Conservation (phyloP, 2,797 vertebrate species). For the Phoebastria nigripes region DNA sequence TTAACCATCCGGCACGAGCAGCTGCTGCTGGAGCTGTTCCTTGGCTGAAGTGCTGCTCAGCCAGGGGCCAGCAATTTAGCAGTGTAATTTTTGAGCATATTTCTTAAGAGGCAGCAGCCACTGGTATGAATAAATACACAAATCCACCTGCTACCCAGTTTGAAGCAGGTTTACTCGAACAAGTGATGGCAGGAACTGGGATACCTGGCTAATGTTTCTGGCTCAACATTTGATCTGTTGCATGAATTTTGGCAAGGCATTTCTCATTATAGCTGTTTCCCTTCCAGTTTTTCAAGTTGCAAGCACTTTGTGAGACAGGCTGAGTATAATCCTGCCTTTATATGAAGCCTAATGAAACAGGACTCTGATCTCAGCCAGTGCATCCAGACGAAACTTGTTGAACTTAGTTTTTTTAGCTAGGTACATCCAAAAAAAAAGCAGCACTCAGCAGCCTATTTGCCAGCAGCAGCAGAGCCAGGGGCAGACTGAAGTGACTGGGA, state of each 20-base stretch:
- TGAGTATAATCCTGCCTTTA: neutral
- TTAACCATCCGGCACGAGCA: neutral
- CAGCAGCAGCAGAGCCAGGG: neutral
- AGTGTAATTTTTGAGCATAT: neutral
- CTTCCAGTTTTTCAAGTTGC: neutral
- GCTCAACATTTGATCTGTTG: neutral
- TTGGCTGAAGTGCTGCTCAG: neutral
- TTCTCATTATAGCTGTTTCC: neutral
- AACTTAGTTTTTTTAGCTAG: neutral
- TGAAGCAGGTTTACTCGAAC: neutral
- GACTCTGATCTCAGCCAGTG: neutral
- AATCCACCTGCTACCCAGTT: neutral
- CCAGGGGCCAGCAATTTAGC: neutral
- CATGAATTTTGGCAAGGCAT: neutral
- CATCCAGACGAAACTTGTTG: neutral
- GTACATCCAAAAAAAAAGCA: no score
- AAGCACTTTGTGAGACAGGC: neutral
- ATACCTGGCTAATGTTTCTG: neutral
- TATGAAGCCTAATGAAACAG: neutral
- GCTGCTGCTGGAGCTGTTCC: conserved; percentile 23
- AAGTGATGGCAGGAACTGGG: neutral
- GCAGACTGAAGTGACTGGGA: neutral
- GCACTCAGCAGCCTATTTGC: neutral
- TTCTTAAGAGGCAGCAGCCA: neutral
- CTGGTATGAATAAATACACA: neutral